Evolutionary conservation across 2,888 invertebrate genomes (phyloP).

Genomic region (Apamea crenata): DNA sequence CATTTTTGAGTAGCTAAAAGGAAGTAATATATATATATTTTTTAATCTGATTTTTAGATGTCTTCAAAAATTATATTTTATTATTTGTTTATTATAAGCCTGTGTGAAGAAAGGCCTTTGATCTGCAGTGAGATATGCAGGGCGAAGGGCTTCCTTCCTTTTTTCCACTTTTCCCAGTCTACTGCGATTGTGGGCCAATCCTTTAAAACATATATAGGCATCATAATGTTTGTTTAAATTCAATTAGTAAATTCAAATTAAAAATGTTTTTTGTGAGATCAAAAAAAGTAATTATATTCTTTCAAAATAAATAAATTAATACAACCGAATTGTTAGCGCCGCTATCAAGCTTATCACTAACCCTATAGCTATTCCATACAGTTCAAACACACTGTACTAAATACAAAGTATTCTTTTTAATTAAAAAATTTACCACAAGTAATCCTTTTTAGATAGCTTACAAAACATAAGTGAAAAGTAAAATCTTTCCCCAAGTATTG

Average conservation of each 20-base stretch:
- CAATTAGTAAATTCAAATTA: too few relatives aligned
- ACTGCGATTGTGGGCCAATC: background rate
- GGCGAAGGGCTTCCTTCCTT: background rate
- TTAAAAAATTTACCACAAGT: background rate
- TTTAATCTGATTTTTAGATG: background rate
- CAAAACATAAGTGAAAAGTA: background rate
- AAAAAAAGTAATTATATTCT: background rate
- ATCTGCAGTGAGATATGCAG: too few relatives aligned
- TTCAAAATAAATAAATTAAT: background rate
- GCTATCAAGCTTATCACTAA: background rate
- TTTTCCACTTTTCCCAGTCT: background rate
- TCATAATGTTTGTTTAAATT: too few relatives aligned
- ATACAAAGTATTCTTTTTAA: background rate
- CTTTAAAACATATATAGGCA: too few relatives aligned
- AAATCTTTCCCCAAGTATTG: slow-evolving; percentile 6
- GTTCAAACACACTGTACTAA: background rate
- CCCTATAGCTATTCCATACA: background rate
- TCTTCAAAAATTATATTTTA: background rate
- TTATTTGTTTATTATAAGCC: background rate
- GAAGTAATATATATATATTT: background rate
- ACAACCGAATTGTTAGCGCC: background rate
- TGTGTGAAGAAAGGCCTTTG: too few relatives aligned
- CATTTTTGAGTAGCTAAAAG: background rate
- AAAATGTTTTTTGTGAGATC: too few relatives aligned
- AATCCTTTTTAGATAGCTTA: background rate